These are phyloP conservation scores for Echeneis naucrates DNA, from an alignment of 2,797 vertebrate genomes.

Conservation along the genomic window DNA sequence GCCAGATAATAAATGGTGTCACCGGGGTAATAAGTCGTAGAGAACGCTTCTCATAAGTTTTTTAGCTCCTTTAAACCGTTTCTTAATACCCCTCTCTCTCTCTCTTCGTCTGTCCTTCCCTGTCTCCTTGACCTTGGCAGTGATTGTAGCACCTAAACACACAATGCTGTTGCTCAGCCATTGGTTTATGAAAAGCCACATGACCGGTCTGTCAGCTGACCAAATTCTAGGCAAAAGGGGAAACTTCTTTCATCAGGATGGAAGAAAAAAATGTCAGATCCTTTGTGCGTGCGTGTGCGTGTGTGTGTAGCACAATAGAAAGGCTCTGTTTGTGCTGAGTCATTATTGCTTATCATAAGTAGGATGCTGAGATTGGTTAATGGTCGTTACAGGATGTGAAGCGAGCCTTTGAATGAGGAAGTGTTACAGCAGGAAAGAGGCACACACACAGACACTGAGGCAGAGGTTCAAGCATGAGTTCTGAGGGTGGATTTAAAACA, in stretches of 20 bases:
- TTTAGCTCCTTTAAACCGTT: conserved; percentile 30
- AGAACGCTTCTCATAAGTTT: conserved; percentile 36
- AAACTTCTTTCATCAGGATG: conserved; percentile 70
- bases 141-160: conserved; percentile 68
- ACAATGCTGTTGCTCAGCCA: conserved; percentile 50
- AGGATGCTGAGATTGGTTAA: conserved; percentile 54
- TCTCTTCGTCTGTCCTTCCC: conserved; percentile 31
- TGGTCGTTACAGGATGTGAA: conserved; percentile 48
- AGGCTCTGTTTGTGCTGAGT: conserved; percentile 73
- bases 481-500: too few relatives aligned
- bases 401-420: conserved; percentile 63
- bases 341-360: conserved; percentile 67
- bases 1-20: conserved; percentile 58
- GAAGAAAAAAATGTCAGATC: conserved; percentile 48
- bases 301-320: conserved; percentile 16
- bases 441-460: neutral
- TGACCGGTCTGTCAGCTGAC: conserved; percentile 77
- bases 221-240: conserved; percentile 75
- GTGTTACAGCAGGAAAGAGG: conserved; percentile 36
- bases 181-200: conserved; percentile 69
- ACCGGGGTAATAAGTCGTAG: conserved; percentile 56
- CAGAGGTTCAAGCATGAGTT: too few relatives aligned
- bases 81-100: conserved; percentile 11
- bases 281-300: conserved; percentile 24
- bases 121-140: conserved; percentile 77